A percentile compares a stretch with the other conserved stretches of the same genome.
Evolutionary conservation across 2,797 vertebrate species (phyloP).

Genomic region (Xyrichtys novacula): DNA sequence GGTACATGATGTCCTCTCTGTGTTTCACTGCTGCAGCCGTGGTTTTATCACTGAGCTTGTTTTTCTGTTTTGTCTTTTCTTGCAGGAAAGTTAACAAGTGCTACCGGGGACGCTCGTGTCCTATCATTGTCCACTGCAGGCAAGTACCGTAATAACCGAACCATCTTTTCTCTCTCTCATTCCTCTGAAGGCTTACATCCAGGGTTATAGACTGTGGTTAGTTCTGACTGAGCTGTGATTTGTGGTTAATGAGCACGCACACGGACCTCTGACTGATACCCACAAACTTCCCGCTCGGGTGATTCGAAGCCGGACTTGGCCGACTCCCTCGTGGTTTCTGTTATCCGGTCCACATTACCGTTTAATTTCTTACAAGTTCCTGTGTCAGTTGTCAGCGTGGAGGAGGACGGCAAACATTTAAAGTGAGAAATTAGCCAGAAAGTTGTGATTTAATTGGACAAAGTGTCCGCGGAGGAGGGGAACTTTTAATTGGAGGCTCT

Average conservation of each 20-base stretch:
- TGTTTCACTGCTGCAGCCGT: constrained; percentile 6
- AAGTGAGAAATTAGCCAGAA: constrained; percentile 34
- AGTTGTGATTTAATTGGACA: constrained; percentile 40
- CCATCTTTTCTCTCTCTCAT: too few species aligned
- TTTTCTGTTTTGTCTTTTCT: constrained; percentile 74
- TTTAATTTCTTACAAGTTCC: background rate
- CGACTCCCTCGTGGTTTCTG: background rate
- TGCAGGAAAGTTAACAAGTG: constrained; percentile 99
- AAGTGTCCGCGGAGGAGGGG: constrained; percentile 36
- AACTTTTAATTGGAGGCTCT: constrained; percentile 63
- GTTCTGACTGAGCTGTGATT: background rate
- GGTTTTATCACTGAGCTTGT: constrained; percentile 49
- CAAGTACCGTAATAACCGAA: constrained; percentile 81
- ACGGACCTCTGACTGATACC: background rate
- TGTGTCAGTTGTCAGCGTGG: background rate
- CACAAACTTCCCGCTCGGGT: background rate
- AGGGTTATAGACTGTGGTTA: background rate
- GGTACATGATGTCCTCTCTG: background rate
- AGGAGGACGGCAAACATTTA: constrained; percentile 22
- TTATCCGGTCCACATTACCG: background rate
- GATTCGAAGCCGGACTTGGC: background rate
- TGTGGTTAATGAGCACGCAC: background rate
- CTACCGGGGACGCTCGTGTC: constrained; percentile 98
- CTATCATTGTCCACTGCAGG: constrained; percentile 99
- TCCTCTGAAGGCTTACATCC: background rate